Base-by-base conservation (phyloP, 2,888 invertebrate genomes). In the Cerceris ruficornis region DNA sequence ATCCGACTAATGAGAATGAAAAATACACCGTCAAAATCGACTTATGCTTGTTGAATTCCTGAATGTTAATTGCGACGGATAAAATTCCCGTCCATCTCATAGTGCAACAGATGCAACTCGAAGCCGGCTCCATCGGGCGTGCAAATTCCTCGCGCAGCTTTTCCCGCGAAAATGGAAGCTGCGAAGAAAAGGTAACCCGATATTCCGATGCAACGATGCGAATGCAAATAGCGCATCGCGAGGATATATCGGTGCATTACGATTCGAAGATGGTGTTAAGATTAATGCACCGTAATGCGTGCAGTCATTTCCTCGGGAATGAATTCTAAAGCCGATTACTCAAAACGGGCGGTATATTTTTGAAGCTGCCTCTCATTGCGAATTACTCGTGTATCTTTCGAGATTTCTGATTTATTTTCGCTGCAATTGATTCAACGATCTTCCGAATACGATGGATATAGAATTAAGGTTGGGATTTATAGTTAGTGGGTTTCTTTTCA, bases 201-300 rank as follows among this genome's bases (percentile, higher is more conserved):
- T 87, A 87, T 86, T 80, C 80, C 75, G 81, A 82, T 82, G 80
- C 81, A 70, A 52, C 58, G 74, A 68, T 54, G 74, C 52, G 62
- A 50, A 75, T 69, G 75, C 67, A 71, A 81, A 82, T 15, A 43
- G 52, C 65, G 61, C 55, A 66, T 68, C 65, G 54, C 71, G 69
- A 70, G 42, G 75, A 49, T 73, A 57, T 75, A 66, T 69, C 60
- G 68, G 52, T 15, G 72, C 57, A 72, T 78, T 69, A 68, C 64
- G 64, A 52, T 28, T 43, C 50, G 55, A 58, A 83, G 71, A 74
- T 46, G 68, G 28, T 64, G 66, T 28, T 28, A 52, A 55, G 73
- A 73, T 80, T 73, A 77, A 65, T 62, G 54, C 39, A 6, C 6
- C 41, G 41, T 54, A 7, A n/a, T 46, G 55, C 6, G 67, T 54